Conservation (phyloP, 2,888 invertebrate species). For the Sisyra nigra region DNA sequence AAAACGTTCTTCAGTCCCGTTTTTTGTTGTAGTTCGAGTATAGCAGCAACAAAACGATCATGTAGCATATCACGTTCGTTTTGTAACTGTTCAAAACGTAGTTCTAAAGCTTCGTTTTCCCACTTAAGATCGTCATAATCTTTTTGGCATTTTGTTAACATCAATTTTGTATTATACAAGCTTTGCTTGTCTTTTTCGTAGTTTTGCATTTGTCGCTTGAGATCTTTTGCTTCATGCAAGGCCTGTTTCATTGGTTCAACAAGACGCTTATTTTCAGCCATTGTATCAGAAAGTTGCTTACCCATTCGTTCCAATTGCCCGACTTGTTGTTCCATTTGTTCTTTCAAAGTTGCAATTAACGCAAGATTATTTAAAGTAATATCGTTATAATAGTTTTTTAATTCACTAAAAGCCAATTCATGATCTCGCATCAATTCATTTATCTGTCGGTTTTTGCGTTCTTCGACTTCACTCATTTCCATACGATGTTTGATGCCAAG, state of each 20-base stretch:
- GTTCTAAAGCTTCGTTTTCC: slow-evolving; percentile 52
- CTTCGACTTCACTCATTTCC: slow-evolving; percentile 80
- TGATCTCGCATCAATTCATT: slow-evolving; percentile 65
- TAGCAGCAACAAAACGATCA: slow-evolving; percentile 60
- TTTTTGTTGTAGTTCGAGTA: slow-evolving; percentile 77
- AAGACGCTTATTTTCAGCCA: slow-evolving; percentile 56
- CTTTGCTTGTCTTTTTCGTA: slow-evolving; percentile 74
- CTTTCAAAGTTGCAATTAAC: slow-evolving; percentile 77
- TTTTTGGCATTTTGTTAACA: slow-evolving; percentile 28
- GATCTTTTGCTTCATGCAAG: slow-evolving; percentile 50
- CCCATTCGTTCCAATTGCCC: slow-evolving; percentile 66
- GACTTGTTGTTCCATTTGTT: slow-evolving; percentile 60
- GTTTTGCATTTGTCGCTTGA: slow-evolving; percentile 61
- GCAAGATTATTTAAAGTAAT: slow-evolving; percentile 87
- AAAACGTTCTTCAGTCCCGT: slow-evolving; percentile 67
- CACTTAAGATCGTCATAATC: slow-evolving; percentile 42
- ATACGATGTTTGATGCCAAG: slow-evolving; percentile 56
- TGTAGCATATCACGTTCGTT: slow-evolving; percentile 67
- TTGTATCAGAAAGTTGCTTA: slow-evolving; percentile 47
- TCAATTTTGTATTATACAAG: slow-evolving; percentile 37
- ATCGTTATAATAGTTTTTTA: slow-evolving; percentile 91
- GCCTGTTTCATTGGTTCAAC: slow-evolving; percentile 57
- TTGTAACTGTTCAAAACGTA: slow-evolving; percentile 61
- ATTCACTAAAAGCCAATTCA: slow-evolving; percentile 69
- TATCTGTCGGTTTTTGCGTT: slow-evolving; percentile 79